A percentile compares a stretch with the other conserved stretches of the same genome.
Conservation (phyloP, 2,113 vertebrate genomes). For the Nannospalax galili region DNA sequence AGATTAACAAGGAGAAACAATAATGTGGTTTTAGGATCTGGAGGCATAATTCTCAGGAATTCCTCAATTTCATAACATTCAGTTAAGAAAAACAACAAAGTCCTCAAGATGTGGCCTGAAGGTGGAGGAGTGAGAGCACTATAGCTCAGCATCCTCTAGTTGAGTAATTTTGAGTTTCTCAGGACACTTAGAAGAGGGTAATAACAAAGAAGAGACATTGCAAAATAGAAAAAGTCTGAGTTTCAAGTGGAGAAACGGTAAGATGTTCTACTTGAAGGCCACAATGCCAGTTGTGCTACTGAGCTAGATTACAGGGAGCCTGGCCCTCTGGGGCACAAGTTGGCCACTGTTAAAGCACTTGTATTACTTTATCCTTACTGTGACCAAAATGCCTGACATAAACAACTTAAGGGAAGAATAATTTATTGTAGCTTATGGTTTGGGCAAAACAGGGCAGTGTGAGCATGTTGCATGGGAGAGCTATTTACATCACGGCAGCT, state of each 20-base stretch:
- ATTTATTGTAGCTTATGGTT: not conserved
- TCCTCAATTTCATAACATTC: conserved; percentile 36
- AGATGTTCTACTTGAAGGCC: not conserved
- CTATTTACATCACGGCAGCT: not conserved
- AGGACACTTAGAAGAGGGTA: not conserved
- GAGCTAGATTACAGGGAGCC: not conserved
- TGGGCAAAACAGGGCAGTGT: not conserved
- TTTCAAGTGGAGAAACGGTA: not conserved
- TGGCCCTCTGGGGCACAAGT: too few species aligned
- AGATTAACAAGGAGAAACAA: not conserved
- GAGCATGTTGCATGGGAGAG: not conserved
- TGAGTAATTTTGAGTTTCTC: conserved; percentile 23
- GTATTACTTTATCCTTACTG: not conserved
- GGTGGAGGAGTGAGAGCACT: not conserved
- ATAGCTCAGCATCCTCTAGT: not conserved
- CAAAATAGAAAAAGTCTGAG: not conserved
- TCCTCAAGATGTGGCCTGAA: not conserved
- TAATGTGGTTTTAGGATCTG: conserved; percentile 32
- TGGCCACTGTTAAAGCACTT: not conserved
- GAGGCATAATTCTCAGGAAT: conserved; percentile 39
- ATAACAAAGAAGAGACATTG: not conserved
- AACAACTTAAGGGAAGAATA: not conserved
- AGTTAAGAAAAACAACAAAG: not conserved
- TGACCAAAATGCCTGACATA: not conserved
- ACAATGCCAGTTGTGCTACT: not conserved